Base-by-base conservation (phyloP, 2,797 vertebrate species). In the Tenualosa thibaudeaui region DNA sequence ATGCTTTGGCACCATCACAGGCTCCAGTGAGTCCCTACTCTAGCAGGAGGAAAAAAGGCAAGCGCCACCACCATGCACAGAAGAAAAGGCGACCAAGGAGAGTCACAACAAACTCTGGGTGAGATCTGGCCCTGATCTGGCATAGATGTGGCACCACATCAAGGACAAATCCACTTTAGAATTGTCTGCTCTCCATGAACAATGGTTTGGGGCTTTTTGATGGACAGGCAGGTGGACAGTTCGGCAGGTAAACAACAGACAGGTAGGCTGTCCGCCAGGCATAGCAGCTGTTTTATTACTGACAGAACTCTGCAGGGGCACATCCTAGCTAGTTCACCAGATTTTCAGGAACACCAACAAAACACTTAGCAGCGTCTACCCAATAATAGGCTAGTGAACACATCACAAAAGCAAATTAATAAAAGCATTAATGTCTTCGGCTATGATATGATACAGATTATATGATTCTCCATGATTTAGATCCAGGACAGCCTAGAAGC, bases 161-260 rank as follows among this genome's bases (percentile, higher is more conserved):
- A 22, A 37, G 40, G 40, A 40, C 71, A 78, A 22, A 3, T 75
- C 37, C 68, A 6, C 37, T 17, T 19, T 19, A 40, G 37, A 78
- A 40, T 78, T 7, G 71, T 40, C 13, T 43, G 3, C 15, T 78
- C 19, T 31, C 71, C 8, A 19, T 78, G 71, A 5, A 31, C 62
- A 68, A 15, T 40, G 37, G n/a, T 78, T 78, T 78, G 17, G 71
- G 17, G 71, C 37, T 22, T 17, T 43, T 46, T 46, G 71, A 78
- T 46, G 71, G 71, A 78, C 71, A 78, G 71, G 40, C 71, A 78
- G 71, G 17, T 78, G 15, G 17, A 78, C 17, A 46, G 71, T 43
- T 78, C 0, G 40, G 19, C 71, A 46, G 40, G 71, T 78, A 22
- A 46, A 46, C 40, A 15, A 43, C 71, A 46, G 2, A 46, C 71